Percentiles rank a stretch among this genome's conserved stretches.
phyloP scores from a whole-genome alignment of 2,888 invertebrate species.

The Tryphoninae sp. region DNA sequence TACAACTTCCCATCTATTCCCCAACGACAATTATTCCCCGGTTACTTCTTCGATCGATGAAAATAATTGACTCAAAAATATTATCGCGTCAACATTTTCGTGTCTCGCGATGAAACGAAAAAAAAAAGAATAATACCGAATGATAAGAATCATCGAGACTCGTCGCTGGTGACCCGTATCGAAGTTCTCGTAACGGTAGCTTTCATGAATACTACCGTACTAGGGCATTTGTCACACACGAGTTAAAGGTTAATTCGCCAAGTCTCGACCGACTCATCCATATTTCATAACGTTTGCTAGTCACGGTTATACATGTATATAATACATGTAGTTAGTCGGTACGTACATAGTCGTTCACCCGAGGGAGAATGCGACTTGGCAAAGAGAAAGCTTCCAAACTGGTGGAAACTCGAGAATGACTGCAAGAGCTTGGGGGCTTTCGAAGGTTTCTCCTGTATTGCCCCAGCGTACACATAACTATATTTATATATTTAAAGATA shows the following conservation, averaged over 20 bases:
- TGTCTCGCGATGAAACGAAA: too few relatives aligned
- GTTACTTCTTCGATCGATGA: too few relatives aligned
- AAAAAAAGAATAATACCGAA: too few relatives aligned
- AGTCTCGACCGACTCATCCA: conserved; percentile 45
- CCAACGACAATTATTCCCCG: too few relatives aligned
- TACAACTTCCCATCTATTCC: too few relatives aligned
- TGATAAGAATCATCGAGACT: too few relatives aligned
- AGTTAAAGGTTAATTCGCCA: conserved; percentile 44
- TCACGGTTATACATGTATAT: conserved; percentile 8
- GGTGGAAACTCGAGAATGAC: conserved; percentile 51
- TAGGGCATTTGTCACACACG: conserved; percentile 11
- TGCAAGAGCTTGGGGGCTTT: conserved; percentile 15
- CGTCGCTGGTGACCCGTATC: too few relatives aligned
- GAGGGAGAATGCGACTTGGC: conserved; percentile 20
- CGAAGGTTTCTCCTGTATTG: conserved; percentile 16
- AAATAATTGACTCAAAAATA: too few relatives aligned
- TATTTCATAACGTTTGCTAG: conserved; percentile 38
- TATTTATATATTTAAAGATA: too few relatives aligned
- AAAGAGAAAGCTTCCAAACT: conserved; percentile 28
- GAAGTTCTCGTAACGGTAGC: too few relatives aligned
- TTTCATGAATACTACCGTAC: not conserved
- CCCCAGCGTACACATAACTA: conserved; percentile 28
- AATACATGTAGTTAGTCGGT: not conserved
- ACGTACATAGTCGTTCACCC: not conserved
- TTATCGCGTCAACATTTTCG: too few relatives aligned